Base-by-base conservation (phyloP, 2,888 invertebrate species). In the Anoplius nigerrimus region DNA sequence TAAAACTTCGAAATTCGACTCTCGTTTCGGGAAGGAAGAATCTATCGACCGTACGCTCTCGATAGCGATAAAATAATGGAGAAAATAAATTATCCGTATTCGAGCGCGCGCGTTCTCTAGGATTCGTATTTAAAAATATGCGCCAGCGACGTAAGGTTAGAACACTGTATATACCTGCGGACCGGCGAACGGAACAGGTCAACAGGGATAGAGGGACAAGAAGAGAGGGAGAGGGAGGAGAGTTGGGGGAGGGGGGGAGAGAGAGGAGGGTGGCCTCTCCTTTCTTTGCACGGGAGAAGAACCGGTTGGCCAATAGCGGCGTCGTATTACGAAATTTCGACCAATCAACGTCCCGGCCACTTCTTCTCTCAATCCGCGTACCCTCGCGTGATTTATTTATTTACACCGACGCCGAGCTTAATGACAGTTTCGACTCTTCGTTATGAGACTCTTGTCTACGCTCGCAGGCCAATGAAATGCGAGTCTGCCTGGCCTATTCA, bases 281-380 rank as follows among this genome's bases (percentile, higher is more conserved):
- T 66, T 76, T 75, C 79, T 77, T 82, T 83, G 80, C 75, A 74
- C 76, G 45, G 69, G 69, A 73, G 69, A 22, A 62, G 77, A 83
- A 83, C 82, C 84, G 82, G 81, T 83, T 79, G 56, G 67, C 77
- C 79, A 77, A 80, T 83, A 78, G 79, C 78, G 72, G 71, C 73
- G 75, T 76, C 54, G 74, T 75, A 78, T 81, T 79, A 80, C 79
- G 76, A 82, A 83, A 83, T 80, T 82, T 82, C 76, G 66, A 72
- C 78, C 82, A 81, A 82, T 84, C 84, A 75, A 60, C 62, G 55
- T 61, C 56, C 51, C n/a, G 18, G 13, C 20, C 48, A 34, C 46
- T 56, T 46, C 48, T 62, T 61, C 56, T 48, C 56, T 21, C 60
- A 64, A 56, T 42, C 43, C 42, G 45, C 54, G 61, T 62, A n/a